These are phyloP conservation scores for Archips crataeganus DNA, from an alignment of 2,888 invertebrate genomes.

Conservation along the genomic window DNA sequence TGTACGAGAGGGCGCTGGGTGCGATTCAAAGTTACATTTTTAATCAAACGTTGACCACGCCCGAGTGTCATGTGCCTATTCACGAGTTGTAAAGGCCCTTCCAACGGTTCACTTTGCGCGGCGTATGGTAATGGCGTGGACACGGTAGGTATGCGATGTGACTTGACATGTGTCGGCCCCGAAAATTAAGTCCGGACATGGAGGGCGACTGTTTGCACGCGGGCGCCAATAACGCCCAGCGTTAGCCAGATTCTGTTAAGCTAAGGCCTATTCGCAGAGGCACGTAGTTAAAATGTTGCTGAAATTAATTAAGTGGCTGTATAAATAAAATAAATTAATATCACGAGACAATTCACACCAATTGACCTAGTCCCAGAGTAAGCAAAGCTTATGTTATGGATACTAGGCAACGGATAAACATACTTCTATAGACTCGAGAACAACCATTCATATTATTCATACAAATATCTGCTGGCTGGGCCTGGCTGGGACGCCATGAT, in stretches of 20 bases:
- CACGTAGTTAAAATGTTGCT: not conserved
- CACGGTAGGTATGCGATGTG: constrained; percentile 68
- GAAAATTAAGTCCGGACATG: constrained; percentile 75
- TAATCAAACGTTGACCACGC: constrained; percentile 80
- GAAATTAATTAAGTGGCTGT: not conserved
- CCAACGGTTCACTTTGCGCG: constrained; percentile 69
- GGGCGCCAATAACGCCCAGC: constrained; percentile 36
- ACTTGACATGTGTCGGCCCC: constrained; percentile 77
- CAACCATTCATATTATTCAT: no score
- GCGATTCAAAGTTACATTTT: constrained; percentile 72
- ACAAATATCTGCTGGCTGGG: no score
- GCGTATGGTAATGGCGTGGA: constrained; percentile 78
- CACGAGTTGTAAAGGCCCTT: constrained; percentile 76
- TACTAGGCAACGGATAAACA: no score
- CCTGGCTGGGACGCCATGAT: no score
- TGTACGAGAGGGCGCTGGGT: constrained; percentile 64
- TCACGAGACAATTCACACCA: no score
- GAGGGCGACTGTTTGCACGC: constrained; percentile 51
- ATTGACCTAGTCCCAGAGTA: no score
- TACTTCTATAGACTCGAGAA: no score
- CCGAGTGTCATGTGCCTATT: constrained; percentile 72
- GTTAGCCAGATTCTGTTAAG: constrained; percentile 15
- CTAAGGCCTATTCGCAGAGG: not conserved
- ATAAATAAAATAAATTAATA: no score
- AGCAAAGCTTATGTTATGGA: not conserved